Conservation (phyloP, 1,140 invertebrate species). For the Phthorimaea operculella region DNA sequence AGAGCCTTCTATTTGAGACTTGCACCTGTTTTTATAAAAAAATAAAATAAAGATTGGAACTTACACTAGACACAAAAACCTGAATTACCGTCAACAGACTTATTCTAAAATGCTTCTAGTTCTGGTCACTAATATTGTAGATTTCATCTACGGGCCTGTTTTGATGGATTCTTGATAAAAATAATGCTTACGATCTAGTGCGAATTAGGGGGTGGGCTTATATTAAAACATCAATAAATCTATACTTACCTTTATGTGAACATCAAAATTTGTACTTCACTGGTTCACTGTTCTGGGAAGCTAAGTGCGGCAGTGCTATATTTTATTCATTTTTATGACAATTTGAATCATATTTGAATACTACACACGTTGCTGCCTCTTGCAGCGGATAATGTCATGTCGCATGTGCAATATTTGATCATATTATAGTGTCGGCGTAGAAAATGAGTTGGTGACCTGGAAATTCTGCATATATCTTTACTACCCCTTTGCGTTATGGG, state of each 20-base stretch:
- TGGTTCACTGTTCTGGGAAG: constrained; percentile 29
- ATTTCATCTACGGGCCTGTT: constrained; percentile 50
- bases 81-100: constrained; percentile 38
- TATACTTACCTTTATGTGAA: constrained; percentile 55
- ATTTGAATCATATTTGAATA: not conserved
- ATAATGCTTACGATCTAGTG: constrained; percentile 36
- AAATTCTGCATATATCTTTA: no score
- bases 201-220: constrained; percentile 35
- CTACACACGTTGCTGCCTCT: no score
- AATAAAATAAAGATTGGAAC: constrained; percentile 18
- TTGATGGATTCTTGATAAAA: constrained; percentile 29
- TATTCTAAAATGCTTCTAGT: constrained; percentile 40
- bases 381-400: not conserved
- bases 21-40: constrained; percentile 40
- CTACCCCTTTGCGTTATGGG: no score
- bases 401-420: not conserved
- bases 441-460: no score
- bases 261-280: constrained; percentile 51
- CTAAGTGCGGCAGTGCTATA: not conserved
- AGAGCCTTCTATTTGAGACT: constrained; percentile 50
- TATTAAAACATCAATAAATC: constrained; percentile 28
- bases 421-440: no score
- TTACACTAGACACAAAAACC: constrained; percentile 38
- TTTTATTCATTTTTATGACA: not conserved
- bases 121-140: constrained; percentile 45